A percentile compares a stretch with the other conserved stretches of the same genome.
Conservation (phyloP, 2,113 vertebrate species). For the Psilopsiagon aymara region DNA sequence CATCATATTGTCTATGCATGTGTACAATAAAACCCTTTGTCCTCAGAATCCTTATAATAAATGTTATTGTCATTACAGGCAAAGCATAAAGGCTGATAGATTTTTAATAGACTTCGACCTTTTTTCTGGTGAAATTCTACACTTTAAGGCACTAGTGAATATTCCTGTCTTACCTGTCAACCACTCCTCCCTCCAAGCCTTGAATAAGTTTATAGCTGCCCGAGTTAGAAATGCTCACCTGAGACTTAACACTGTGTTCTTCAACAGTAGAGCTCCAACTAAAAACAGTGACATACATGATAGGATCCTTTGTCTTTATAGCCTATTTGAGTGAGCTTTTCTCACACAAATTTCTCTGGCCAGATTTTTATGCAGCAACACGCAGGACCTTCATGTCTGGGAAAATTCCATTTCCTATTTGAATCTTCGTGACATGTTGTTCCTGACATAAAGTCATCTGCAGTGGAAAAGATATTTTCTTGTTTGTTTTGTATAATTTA, state of each 20-base stretch:
- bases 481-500: not conserved
- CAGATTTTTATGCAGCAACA: not conserved
- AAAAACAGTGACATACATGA: not conserved
- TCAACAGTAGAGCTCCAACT: not conserved
- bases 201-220: not conserved
- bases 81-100: not conserved
- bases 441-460: not conserved
- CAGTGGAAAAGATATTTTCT: not conserved
- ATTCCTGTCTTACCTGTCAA: not conserved
- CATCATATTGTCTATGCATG: not conserved
- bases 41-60: not conserved
- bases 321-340: not conserved
- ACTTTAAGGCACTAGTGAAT: not conserved
- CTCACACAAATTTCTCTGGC: not conserved
- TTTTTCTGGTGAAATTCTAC: not conserved
- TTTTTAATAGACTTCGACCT: not conserved
- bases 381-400: not conserved
- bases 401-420: not conserved
- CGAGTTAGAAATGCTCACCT: not conserved
- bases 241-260: not conserved
- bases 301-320: not conserved
- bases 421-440: not conserved
- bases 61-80: not conserved
- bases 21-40: not conserved
- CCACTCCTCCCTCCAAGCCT: not conserved